phyloP scores from a whole-genome alignment of 2,797 vertebrate species.

The Austrolebias charrua region DNA sequence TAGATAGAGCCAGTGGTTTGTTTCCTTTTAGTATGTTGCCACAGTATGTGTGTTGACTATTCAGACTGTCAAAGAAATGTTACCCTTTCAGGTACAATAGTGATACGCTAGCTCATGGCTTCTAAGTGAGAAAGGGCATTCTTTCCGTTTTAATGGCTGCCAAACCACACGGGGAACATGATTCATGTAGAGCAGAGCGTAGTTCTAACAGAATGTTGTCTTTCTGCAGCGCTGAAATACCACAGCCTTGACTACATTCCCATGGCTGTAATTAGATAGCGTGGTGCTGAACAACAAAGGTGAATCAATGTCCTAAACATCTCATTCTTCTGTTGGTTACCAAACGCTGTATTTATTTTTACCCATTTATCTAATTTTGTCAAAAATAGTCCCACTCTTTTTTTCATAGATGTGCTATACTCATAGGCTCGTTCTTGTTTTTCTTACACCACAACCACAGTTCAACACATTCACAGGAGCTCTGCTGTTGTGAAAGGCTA shows the following conservation, averaged over 20 bases:
- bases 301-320: constrained; percentile 78
- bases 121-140: constrained; percentile 73
- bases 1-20: no score
- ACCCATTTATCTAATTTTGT: constrained; percentile 53
- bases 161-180: constrained; percentile 74
- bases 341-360: constrained; percentile 38
- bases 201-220: constrained; percentile 73
- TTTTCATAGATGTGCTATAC: constrained; percentile 37
- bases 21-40: constrained; percentile 23
- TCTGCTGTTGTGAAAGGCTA: constrained; percentile 30
- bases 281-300: constrained; percentile 71
- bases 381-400: constrained; percentile 50
- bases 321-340: constrained; percentile 64
- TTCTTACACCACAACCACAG: constrained; percentile 25
- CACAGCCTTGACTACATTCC: constrained; percentile 75
- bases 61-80: constrained; percentile 38
- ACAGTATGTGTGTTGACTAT: constrained; percentile 47
- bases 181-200: constrained; percentile 75
- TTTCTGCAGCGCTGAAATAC: constrained; percentile 67
- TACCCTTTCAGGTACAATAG: constrained; percentile 67
- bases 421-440: constrained; percentile 45
- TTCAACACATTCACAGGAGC: constrained; percentile 24
- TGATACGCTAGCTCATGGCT: constrained; percentile 63
- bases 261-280: constrained; percentile 77
- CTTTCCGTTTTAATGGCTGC: constrained; percentile 76